Evolutionary conservation across 2,797 vertebrate species (phyloP).

Genomic region (Notamacropus eugenii): DNA sequence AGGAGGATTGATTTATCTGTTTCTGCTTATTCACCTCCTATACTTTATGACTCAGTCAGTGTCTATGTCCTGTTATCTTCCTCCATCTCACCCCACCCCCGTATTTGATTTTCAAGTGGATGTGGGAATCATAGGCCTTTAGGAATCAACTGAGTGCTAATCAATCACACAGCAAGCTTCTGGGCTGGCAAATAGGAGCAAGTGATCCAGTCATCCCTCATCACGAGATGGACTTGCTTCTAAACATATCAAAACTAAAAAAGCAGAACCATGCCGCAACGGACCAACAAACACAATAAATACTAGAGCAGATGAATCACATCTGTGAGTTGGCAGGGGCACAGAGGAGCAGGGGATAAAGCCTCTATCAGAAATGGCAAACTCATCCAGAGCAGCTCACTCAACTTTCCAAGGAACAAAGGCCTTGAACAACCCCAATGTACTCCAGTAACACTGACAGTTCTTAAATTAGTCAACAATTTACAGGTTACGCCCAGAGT

Average conservation of each 20-base stretch:
- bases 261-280: no score
- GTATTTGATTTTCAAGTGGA: background rate
- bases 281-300: background rate
- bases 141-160: no score
- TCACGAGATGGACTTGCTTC: background rate
- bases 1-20: background rate
- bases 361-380: background rate
- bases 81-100: background rate
- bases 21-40: background rate
- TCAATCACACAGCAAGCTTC: background rate
- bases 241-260: background rate
- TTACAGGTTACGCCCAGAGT: background rate
- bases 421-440: background rate
- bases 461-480: background rate
- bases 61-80: background rate
- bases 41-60: background rate
- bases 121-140: background rate
- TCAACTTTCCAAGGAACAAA: background rate
- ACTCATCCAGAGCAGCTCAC: background rate
- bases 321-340: background rate
- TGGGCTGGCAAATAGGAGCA: no score
- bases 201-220: background rate
- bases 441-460: background rate
- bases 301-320: background rate
- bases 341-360: accelerated